Percentiles rank a stretch among this genome's conserved stretches.
Conservation (phyloP, 1,140 invertebrate species). For the Atta cephalotes region DNA sequence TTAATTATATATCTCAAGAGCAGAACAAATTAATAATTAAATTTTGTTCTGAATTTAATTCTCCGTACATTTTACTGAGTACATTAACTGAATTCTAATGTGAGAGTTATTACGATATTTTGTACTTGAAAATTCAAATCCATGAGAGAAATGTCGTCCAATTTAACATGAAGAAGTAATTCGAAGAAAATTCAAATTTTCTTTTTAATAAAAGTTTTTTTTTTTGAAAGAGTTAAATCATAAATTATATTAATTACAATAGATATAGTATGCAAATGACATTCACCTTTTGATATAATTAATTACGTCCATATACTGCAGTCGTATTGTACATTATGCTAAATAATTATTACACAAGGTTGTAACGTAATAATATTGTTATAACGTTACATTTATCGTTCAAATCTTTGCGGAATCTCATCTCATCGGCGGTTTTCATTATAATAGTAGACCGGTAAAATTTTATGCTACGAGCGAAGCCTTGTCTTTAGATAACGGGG, state of each 20-base stretch:
- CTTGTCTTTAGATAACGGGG: slow-evolving; percentile 15
- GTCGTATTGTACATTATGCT: neutral
- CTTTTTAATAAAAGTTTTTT: neutral
- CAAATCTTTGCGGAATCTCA: slow-evolving; percentile 22
- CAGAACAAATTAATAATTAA: neutral
- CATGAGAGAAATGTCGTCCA: neutral
- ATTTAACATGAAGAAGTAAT: neutral
- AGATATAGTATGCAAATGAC: neutral
- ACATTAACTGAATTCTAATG: slow-evolving; percentile 2
- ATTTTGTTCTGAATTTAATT: slow-evolving; percentile 16
- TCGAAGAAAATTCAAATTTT: neutral
- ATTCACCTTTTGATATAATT: neutral
- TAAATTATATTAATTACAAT: neutral
- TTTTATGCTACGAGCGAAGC: slow-evolving; percentile 36
- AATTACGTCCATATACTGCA: neutral
- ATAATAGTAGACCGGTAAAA: slow-evolving; percentile 51
- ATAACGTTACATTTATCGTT: slow-evolving; percentile 43
- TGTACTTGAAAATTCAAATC: neutral
- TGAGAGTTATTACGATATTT: slow-evolving; percentile 11
- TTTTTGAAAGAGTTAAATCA: neutral
- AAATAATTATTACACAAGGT: slow-evolving; percentile 22
- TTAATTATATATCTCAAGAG: neutral
- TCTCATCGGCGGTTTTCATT: slow-evolving; percentile 30
- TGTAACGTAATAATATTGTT: neutral
- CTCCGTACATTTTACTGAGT: neutral